Conservation (phyloP, 2,113 vertebrate species). For the Corythornis madagascariensis region DNA sequence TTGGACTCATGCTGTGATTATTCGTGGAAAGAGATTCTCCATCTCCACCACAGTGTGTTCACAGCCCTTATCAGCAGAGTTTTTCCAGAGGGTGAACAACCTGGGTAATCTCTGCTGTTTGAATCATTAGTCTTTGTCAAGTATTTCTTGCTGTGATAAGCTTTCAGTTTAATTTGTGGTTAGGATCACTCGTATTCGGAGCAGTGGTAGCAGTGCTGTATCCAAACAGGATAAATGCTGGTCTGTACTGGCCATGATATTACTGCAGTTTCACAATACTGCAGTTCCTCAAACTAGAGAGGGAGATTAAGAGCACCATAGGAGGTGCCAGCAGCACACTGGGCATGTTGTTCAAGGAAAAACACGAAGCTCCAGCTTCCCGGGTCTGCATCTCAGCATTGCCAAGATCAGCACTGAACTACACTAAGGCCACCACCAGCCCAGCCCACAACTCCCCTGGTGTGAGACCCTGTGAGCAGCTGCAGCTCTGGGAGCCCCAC, state of each 20-base stretch:
- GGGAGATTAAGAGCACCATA: fast-evolving
- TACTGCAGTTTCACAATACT: background rate
- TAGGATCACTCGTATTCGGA: background rate
- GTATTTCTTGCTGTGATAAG: background rate
- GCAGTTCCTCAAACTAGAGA: background rate
- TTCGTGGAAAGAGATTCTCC: background rate
- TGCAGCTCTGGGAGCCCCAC: fast-evolving
- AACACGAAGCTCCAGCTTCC: background rate
- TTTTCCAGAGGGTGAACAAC: background rate
- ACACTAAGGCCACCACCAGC: background rate
- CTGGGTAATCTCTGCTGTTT: background rate
- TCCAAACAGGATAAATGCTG: background rate
- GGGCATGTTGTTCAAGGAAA: background rate
- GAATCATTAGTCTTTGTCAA: background rate
- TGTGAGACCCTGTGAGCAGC: background rate
- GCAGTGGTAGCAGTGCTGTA: background rate
- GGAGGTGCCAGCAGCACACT: background rate
- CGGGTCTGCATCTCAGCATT: background rate
- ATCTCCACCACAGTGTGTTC: background rate
- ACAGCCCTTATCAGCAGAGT: background rate
- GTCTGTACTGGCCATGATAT: background rate
- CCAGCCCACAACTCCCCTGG: background rate
- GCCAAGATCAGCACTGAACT: background rate
- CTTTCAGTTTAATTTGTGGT: background rate
- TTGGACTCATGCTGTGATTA: background rate